A percentile compares a stretch with the other conserved stretches of the same genome.
Conservation (phyloP, 2,888 invertebrate species). For the Coremacera marginata region DNA sequence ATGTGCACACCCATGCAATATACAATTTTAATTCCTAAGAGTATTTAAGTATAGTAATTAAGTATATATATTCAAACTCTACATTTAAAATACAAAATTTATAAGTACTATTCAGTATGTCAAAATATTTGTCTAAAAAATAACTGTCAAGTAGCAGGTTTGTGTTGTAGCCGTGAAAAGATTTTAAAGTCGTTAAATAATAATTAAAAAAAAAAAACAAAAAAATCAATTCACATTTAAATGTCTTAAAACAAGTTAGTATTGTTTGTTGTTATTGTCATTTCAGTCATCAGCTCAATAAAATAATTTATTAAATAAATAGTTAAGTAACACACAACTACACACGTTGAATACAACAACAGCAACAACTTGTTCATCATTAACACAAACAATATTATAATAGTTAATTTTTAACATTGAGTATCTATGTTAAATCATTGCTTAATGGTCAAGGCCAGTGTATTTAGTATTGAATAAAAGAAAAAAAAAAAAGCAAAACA, state of each 20-base stretch:
- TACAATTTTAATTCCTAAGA: too few species aligned
- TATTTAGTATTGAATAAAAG: background rate
- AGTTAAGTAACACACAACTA: background rate
- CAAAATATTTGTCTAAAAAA: too few species aligned
- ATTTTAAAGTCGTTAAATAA: too few species aligned
- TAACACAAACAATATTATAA: background rate
- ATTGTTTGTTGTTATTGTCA: background rate
- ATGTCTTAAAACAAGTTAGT: background rate
- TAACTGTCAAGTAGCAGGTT: too few species aligned
- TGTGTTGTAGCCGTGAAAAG: too few species aligned
- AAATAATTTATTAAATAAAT: background rate
- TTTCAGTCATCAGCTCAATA: background rate
- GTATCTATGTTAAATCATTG: background rate
- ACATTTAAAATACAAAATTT: too few species aligned
- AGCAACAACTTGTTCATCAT: constrained; percentile 1
- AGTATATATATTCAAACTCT: too few species aligned
- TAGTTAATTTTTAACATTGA: constrained; percentile 15
- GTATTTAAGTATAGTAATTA: too few species aligned
- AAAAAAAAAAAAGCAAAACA: background rate
- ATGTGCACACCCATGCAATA: too few species aligned
- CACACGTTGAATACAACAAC: background rate
- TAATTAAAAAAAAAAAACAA: too few species aligned
- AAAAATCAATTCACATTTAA: background rate
- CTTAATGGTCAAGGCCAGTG: constrained; percentile 37
- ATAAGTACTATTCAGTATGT: too few species aligned